phyloP scores from a whole-genome alignment of 2,113 vertebrate genomes.

The Isurus oxyrinchus region DNA sequence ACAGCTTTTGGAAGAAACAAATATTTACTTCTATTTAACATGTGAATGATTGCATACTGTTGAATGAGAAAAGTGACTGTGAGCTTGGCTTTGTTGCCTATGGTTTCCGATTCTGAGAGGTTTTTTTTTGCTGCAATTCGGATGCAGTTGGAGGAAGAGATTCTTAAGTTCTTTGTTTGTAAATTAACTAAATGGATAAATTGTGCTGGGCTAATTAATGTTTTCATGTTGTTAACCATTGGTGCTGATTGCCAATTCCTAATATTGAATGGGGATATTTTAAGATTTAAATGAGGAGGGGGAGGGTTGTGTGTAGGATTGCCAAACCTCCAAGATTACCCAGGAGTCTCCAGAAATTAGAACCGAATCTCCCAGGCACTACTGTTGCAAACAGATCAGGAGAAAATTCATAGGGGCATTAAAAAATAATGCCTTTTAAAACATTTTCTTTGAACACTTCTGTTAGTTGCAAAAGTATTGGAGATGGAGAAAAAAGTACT shows the following conservation, averaged over 20 bases:
- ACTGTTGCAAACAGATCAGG: neutral
- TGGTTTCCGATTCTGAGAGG: neutral
- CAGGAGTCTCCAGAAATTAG: neutral
- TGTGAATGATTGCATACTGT: constrained; percentile 45
- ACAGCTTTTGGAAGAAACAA: constrained; percentile 47
- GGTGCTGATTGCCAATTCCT: neutral
- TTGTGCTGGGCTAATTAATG: neutral
- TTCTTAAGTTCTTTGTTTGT: neutral
- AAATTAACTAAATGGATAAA: constrained; percentile 3
- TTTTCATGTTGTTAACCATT: neutral
- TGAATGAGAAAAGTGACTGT: constrained; percentile 39
- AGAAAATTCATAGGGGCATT: neutral
- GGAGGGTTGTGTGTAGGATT: neutral
- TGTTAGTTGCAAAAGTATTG: neutral
- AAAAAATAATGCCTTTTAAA: neutral
- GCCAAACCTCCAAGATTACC: neutral
- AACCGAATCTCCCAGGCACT: neutral
- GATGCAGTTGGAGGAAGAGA: neutral
- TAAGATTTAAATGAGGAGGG: too few species aligned
- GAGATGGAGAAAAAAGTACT: neutral
- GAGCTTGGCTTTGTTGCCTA: constrained; percentile 43
- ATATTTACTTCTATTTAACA: constrained; percentile 47
- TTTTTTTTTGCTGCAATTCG: neutral
- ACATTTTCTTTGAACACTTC: neutral
- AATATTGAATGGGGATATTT: neutral